Base-by-base conservation (phyloP, 2,113 vertebrate genomes). In the Eptesicus fuscus region DNA sequence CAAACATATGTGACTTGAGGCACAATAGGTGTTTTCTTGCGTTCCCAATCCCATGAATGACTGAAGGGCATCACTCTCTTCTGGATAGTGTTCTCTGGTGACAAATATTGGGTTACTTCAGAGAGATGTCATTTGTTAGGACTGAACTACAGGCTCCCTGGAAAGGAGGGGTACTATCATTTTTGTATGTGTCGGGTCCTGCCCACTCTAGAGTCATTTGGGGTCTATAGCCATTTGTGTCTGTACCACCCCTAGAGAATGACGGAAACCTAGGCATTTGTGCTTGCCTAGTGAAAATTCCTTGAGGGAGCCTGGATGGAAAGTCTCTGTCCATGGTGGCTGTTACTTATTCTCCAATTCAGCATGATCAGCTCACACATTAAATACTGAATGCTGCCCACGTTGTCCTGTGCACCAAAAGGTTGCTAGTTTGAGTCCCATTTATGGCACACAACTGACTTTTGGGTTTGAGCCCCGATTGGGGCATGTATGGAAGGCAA, bases 271-370 rank as follows among this genome's bases (percentile, higher is more conserved):
- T 47, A 61, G 91, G 65, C 35, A 4, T 78, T 78, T 89, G 69
- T 70, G 8, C 51, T 76, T 61, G n/a, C 51, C 74, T 59, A 9
- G 44, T 83, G 67, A 79, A 82, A 94, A 71, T 10, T 17, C 18
- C 56, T 59, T 67, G 44, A 88, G 51, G 23, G 40, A 76, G 20
- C 7, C 6, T 1, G 70, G 49, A 71, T 53, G 78, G 25, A 22
- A 37, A 61, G 94, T 79, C 20, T 56, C 96, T 97, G 88, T 96
- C 96, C 96, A 77, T 92, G 86, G 93, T 97, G 32, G 37, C 69
- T 25, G 5, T 9, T 20, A 5, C 30, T 59, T 35, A 61, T 23
- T 9, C 32, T 51, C 67, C 44, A 20, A 20, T 80, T 80, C 35
- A 59, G 63, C 74, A 67, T 28, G 17, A 42, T 70, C 56, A 53